Conservation (phyloP, 2,888 invertebrate genomes). For the Aradus depressus region DNA sequence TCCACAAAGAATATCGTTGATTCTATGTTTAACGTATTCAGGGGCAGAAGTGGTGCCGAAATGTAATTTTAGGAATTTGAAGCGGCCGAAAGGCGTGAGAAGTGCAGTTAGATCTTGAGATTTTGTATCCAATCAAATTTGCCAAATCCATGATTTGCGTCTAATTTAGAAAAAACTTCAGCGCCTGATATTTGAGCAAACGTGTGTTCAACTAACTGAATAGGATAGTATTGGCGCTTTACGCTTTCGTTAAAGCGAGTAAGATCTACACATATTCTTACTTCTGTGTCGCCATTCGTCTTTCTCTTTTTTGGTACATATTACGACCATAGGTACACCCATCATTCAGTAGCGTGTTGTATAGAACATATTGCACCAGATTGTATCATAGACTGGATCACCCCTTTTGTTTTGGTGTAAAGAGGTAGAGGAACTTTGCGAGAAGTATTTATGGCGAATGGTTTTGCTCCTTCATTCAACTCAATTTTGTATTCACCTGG, state of each 20-base stretch:
- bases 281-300: too few species aligned
- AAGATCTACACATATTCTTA: conserved; percentile 15
- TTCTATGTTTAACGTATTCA: conserved; percentile 24
- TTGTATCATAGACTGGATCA: too few species aligned
- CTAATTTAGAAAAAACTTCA: conserved; percentile 30
- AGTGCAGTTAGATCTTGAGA: conserved; percentile 28
- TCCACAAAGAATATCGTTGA: conserved; percentile 23
- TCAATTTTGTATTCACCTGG: too few species aligned
- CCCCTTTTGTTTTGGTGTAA: too few species aligned
- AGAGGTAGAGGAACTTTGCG: too few species aligned
- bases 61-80: conserved; percentile 28
- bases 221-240: conserved; percentile 13
- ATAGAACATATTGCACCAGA: too few species aligned
- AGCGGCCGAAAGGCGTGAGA: conserved; percentile 29
- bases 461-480: too few species aligned
- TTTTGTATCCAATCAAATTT: conserved; percentile 27
- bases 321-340: too few species aligned
- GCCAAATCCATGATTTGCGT: conserved; percentile 31
- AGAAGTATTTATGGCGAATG: too few species aligned
- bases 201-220: conserved; percentile 10
- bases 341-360: too few species aligned
- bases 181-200: conserved; percentile 11
- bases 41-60: conserved; percentile 28
- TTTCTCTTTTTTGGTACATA: not conserved
- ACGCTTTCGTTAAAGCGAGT: conserved; percentile 14